Evolutionary conservation across 2,797 vertebrate species (phyloP), one percentile per base, ranked within the genome.

Genomic region (Danio kyathit): DNA sequence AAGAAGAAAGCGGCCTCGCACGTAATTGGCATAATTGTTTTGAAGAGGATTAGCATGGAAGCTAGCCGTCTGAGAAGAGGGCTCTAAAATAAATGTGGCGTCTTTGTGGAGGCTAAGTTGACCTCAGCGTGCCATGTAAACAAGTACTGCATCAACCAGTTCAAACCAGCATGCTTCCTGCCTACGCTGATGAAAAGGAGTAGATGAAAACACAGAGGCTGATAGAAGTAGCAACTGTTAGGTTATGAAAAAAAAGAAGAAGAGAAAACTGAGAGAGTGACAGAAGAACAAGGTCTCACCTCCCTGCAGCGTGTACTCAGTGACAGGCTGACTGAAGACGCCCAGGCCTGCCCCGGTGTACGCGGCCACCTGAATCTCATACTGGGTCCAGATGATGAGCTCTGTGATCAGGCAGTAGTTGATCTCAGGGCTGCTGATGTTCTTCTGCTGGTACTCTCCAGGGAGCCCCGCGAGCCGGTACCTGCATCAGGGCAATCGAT

Each of bases 301-400:
- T 96, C 97, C 97, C 88, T 99, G 97, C 21, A 98, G 91, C 0
- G 97, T 99, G 88, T 98, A 99, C 87, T 99, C 97, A 0, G 92
- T 92, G 87, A 97, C 96, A 0, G 96, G 90, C 79, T 94, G 94
- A 93, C 97, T 98, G 94, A 96, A 97, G 12, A 93, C 89, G 0
- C 97, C 97, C 85, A 98, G 92, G 44, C 97, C 97, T 0, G 96
- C 97, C 38, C 95, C 95, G 0, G 97, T 99, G 93, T 95, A 98
- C 5, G 97, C 97, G 0, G 97, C 97, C 95, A 99, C 97, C 92
- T 99, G 97, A 91, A 99, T 97, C 87, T 99, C 97, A 82, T 99
- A 99, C 88, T 98, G 97, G 0, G 97, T 99, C 97, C 97, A 99
- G 90, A 99, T 96, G 92, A 98, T 99, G 86, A 99, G 94, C 86